Base-by-base conservation (phyloP, 2,113 vertebrate species). In the Chloebia gouldiae region DNA sequence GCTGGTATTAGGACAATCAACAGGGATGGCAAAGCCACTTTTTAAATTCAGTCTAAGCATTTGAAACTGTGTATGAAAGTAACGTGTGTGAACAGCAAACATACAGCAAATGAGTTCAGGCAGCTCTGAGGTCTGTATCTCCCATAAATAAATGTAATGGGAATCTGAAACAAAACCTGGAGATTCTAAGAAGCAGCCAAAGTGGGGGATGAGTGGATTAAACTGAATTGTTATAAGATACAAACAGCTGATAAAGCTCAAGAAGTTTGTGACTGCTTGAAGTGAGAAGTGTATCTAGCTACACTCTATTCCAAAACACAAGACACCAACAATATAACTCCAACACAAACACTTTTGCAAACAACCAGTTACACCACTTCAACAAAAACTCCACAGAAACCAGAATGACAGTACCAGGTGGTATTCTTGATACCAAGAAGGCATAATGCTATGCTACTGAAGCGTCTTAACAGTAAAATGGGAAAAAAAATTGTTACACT, bases 391-490 rank as follows among this genome's bases (percentile, higher is more conserved):
- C 71, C 68, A 79, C 37, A 73, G 82, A 70, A 93, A 88, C 37
- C n/a, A 12, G 11, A 78, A 90, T 61, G 85, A 73, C 76, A 75
- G 63, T 51, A 81, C 53, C 40, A 70, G 89, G 35, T 39, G 23
- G 39, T 77, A 95, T 66, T 92, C 80, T 83, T 80, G 86, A 92
- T 50, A 90, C 63, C 76, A 88, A 72, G 91, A 92, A 66, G 17
- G 44, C 51, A 56, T 57, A 78, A 80, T n/a, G 63, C 63, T 72
- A 49, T 2, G 14, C 42, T 91, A 91, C 49, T 51, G 63, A 85
- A 86, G 78, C 53, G 68, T 66, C 53, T 68, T 64, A 82, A 61
- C 39, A 77, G 50, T 42, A 64, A 68, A 86, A 80, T 11, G 40
- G 13, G 33, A 18, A 39, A 90, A 88, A 19, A 71, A 91, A 31